These are phyloP conservation scores for Miniopterus natalensis DNA, from an alignment of 2,113 vertebrate genomes.

Conservation along the genomic window DNA sequence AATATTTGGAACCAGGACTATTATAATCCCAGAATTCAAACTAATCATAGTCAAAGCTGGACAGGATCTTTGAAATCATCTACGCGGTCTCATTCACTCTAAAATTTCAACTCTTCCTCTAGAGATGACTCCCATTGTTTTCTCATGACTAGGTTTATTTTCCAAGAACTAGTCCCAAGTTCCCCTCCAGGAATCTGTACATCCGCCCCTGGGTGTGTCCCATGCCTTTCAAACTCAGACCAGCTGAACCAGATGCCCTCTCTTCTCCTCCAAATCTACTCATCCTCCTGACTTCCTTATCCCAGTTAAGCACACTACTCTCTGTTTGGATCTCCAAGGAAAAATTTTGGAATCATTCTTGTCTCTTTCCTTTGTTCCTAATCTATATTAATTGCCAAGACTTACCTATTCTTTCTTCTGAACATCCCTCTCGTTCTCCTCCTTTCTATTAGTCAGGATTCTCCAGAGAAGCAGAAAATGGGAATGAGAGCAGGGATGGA, in stretches of 20 bases:
- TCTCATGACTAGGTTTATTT: neutral
- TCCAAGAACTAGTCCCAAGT: neutral
- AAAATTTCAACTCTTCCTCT: neutral
- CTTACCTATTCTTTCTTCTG: neutral
- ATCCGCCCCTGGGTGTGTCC: neutral
- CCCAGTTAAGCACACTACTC: neutral
- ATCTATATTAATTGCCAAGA: neutral
- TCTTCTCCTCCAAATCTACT: neutral
- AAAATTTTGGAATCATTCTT: neutral
- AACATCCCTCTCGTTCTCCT: neutral
- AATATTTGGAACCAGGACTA: neutral
- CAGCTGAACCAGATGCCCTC: neutral
- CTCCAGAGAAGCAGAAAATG: neutral
- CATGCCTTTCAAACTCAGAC: neutral
- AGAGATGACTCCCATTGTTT: neutral
- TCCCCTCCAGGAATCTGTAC: neutral
- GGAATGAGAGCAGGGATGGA: neutral
- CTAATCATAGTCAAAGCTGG: neutral
- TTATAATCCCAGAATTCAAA: neutral
- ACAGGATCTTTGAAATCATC: neutral
- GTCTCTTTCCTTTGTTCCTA: neutral
- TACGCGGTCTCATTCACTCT: neutral
- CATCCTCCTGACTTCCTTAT: neutral
- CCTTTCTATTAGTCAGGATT: neutral
- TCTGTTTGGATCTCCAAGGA: neutral